Conservation (phyloP, 1,140 invertebrate species). For the Drosophila paulistorum region DNA sequence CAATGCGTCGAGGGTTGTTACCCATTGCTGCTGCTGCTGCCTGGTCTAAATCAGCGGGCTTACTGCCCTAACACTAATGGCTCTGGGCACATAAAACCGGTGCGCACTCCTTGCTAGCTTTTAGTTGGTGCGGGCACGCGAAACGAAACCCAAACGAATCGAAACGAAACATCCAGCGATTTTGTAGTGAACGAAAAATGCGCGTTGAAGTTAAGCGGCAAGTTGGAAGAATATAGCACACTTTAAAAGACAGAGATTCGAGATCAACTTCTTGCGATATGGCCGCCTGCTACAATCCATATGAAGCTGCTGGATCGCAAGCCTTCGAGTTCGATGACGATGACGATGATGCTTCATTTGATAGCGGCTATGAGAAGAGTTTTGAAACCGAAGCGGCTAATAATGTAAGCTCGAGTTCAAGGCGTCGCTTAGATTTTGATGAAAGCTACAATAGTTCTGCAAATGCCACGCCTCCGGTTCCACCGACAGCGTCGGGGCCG, state of each 20-base stretch:
- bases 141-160: conserved; percentile 57
- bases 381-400: conserved; percentile 83
- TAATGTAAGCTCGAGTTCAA: conserved; percentile 59
- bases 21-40: conserved; percentile 29
- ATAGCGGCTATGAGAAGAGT: conserved; percentile 88
- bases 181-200: conserved; percentile 36
- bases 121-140: conserved; percentile 82
- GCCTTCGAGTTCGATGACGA: conserved; percentile 86
- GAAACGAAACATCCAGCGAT: conserved; percentile 15
- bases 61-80: conserved; percentile 57
- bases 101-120: conserved; percentile 65
- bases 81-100: conserved; percentile 75
- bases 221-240: conserved; percentile 7
- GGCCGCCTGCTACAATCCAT: conserved; percentile 78
- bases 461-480: conserved; percentile 14
- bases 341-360: conserved; percentile 87
- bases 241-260: conserved; percentile 9
- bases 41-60: conserved; percentile 70
- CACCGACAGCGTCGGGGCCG: conserved; percentile 1
- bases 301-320: conserved; percentile 68
- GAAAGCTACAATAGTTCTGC: conserved; percentile 44
- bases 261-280: conserved; percentile 48
- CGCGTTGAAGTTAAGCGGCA: conserved; percentile 15
- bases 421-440: conserved; percentile 66
- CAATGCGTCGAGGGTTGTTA: conserved; percentile 80